A percentile compares a stretch with the other conserved stretches of the same genome.
Evolutionary conservation across 2,113 vertebrate genomes (phyloP).

Genomic region (Thamnaconus septentrionalis): DNA sequence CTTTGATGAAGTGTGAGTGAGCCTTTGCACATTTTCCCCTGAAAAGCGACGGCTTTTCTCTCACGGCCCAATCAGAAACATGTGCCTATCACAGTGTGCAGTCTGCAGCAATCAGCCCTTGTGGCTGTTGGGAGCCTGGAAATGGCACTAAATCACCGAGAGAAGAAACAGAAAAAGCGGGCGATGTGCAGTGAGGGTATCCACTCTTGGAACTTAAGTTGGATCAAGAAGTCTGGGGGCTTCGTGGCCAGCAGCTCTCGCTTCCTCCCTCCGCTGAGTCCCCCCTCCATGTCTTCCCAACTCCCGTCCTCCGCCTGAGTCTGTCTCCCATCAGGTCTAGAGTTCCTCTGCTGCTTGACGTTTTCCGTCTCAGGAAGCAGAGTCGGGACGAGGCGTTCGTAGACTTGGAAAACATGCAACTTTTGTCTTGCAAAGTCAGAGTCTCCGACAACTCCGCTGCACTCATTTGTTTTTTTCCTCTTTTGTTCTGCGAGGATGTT

Average conservation of each 20-base stretch:
- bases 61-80: slow-evolving; percentile 65
- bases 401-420: no score
- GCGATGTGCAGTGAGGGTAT: slow-evolving; percentile 37
- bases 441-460: no score
- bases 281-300: slow-evolving; percentile 35
- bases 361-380: slow-evolving; percentile 12
- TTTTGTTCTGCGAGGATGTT: no score
- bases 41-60: slow-evolving; percentile 65
- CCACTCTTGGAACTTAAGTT: slow-evolving; percentile 15
- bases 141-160: slow-evolving; percentile 66
- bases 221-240: slow-evolving; percentile 38
- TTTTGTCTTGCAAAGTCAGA: no score
- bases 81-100: slow-evolving; percentile 61
- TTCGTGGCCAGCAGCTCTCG: slow-evolving; percentile 43
- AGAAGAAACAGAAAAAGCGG: slow-evolving; percentile 14
- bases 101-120: slow-evolving; percentile 55
- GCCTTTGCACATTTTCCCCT: slow-evolving; percentile 52
- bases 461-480: no score
- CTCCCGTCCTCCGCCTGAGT: slow-evolving; percentile 12
- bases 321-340: slow-evolving; percentile 40
- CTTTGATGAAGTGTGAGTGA: slow-evolving; percentile 69
- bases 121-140: slow-evolving; percentile 52
- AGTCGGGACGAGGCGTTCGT: neutral
- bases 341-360: slow-evolving; percentile 27
- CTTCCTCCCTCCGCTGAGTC: slow-evolving; percentile 39